phyloP scores from a whole-genome alignment of 2,797 vertebrate genomes.

The Hemibagrus guttatus region DNA sequence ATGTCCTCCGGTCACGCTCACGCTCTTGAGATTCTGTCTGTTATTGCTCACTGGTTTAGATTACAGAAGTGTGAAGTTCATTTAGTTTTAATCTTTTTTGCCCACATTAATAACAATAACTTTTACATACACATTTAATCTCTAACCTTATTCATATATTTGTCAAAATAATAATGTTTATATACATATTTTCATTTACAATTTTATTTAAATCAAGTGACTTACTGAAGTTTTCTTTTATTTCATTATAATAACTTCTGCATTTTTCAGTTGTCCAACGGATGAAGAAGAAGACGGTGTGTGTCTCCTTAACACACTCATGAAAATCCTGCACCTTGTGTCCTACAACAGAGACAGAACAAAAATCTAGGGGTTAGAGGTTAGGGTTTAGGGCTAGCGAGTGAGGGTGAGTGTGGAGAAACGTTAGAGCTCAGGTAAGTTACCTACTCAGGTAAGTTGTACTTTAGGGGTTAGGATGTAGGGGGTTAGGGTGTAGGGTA shows the following conservation, averaged over 20 bases:
- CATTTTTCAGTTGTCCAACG: constrained; percentile 9
- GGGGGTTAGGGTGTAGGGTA: no score
- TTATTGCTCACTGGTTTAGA: not conserved
- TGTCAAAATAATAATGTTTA: no score
- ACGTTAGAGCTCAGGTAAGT: no score
- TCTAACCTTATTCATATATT: not conserved
- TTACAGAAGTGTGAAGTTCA: not conserved
- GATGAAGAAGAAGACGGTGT: constrained; percentile 42
- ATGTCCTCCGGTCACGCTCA: constrained; percentile 76
- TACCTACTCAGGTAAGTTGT: no score
- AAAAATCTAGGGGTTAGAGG: not conserved
- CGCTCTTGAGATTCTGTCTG: constrained; percentile 50
- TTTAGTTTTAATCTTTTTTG: not conserved
- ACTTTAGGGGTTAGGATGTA: no score
- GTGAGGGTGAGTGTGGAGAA: no score
- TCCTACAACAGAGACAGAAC: constrained; percentile 16
- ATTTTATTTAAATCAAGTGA: not conserved
- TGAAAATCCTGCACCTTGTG: not conserved
- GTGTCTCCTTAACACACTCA: constrained; percentile 29
- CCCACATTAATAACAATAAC: no score
- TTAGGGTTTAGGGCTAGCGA: no score
- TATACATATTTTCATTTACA: no score
- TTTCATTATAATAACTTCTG: rapidly evolving
- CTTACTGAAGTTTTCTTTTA: not conserved
- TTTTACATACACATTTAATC: not conserved